These are phyloP conservation scores for Eudyptes chrysolophus DNA, from an alignment of 2,113 vertebrate genomes.

Conservation along the genomic window DNA sequence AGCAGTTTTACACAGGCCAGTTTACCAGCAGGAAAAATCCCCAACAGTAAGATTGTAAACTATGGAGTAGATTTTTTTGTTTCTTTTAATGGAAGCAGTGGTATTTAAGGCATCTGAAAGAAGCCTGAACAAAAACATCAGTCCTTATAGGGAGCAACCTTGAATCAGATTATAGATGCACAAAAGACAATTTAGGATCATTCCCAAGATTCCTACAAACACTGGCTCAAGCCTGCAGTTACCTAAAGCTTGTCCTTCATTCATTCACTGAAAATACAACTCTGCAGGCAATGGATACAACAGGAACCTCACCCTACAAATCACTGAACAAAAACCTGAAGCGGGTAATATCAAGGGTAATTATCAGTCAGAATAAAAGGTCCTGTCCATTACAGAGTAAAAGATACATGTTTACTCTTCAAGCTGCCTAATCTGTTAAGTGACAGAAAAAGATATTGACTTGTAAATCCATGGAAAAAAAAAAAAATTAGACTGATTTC, in stretches of 20 bases:
- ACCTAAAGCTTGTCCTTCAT: background rate
- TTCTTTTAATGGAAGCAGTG: background rate
- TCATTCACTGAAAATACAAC: background rate
- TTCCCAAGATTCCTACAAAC: background rate
- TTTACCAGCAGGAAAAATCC: background rate
- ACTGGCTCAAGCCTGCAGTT: background rate
- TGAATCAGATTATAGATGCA: background rate
- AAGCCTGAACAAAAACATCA: background rate
- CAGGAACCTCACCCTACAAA: background rate
- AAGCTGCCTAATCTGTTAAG: background rate
- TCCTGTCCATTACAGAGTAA: background rate
- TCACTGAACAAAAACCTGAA: background rate
- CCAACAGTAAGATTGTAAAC: background rate
- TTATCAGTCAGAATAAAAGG: background rate
- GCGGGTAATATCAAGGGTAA: background rate
- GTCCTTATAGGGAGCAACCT: conserved; percentile 27
- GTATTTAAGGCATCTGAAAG: conserved; percentile 2
- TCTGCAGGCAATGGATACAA: background rate
- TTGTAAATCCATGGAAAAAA: background rate
- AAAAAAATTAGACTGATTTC: background rate
- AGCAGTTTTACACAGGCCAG: background rate
- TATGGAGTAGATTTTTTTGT: background rate
- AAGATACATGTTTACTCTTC: background rate
- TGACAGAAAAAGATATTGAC: background rate
- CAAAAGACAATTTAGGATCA: background rate